These are phyloP conservation scores for Bubalus kerabau DNA, from an alignment of 2,113 vertebrate species.

Conservation along the genomic window DNA sequence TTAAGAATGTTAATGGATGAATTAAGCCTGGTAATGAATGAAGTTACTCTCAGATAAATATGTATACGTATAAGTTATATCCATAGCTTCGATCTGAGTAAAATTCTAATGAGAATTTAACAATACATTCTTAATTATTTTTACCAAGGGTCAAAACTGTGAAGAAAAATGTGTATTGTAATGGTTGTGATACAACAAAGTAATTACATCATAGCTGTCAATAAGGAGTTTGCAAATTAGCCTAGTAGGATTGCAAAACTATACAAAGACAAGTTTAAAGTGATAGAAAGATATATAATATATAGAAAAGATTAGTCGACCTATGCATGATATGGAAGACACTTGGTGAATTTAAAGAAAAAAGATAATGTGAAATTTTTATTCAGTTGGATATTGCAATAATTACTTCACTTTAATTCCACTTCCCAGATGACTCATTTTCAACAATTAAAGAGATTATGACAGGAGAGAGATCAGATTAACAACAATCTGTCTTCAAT, in stretches of 20 bases:
- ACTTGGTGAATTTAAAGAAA: background rate
- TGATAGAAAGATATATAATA: background rate
- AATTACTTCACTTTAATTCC: constrained; percentile 37
- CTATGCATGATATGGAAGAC: background rate
- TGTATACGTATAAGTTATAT: background rate
- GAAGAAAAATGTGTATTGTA: background rate
- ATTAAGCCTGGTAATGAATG: background rate
- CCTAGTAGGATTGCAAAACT: background rate
- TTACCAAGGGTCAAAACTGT: background rate
- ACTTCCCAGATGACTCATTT: constrained; percentile 56
- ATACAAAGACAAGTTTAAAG: background rate
- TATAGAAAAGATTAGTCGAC: background rate
- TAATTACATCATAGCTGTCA: background rate
- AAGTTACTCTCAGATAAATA: background rate
- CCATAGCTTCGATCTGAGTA: background rate
- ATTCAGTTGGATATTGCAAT: constrained; percentile 24
- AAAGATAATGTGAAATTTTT: background rate
- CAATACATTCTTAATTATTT: background rate
- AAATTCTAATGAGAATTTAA: background rate
- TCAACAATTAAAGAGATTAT: constrained; percentile 68
- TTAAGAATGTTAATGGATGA: background rate
- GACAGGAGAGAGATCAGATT: constrained; percentile 42
- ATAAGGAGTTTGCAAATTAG: background rate
- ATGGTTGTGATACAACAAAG: background rate
- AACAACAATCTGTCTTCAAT: constrained; percentile 69